Evolutionary conservation across 2,888 invertebrate genomes (phyloP).

Genomic region (Daptonema setosum): DNA sequence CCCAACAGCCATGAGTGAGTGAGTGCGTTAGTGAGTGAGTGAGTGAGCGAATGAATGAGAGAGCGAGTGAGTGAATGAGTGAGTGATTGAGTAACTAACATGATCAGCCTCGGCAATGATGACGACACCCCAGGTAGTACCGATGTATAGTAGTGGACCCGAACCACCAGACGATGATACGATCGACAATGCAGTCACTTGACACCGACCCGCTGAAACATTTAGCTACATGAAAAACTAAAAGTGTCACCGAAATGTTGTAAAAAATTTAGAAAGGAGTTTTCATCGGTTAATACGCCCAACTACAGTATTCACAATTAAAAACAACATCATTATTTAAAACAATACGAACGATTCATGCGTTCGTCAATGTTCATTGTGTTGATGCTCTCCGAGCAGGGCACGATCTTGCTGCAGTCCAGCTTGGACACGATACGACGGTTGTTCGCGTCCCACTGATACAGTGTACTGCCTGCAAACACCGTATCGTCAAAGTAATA

Average conservation of each 20-base stretch:
- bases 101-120: slow-evolving; percentile 54
- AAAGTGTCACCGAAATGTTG: no score
- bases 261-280: no score
- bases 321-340: no score
- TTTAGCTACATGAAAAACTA: no score
- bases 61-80: no score
- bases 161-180: slow-evolving; percentile 15
- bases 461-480: slow-evolving; percentile 51
- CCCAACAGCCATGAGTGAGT: no score
- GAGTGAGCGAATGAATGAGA: no score
- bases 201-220: slow-evolving; percentile 28
- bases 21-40: no score
- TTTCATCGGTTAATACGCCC: no score
- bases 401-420: slow-evolving; percentile 72
- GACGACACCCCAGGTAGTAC: slow-evolving; percentile 82
- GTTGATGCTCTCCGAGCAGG: slow-evolving; percentile 71
- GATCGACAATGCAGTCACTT: slow-evolving; percentile 50
- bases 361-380: slow-evolving; percentile 72
- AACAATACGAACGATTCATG: slow-evolving; percentile 45
- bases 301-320: no score
- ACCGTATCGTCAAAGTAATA: background rate
- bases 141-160: slow-evolving; percentile 48
- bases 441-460: slow-evolving; percentile 55
- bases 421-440: slow-evolving; percentile 51
- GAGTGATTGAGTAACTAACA: no score